Evolutionary conservation across 2,113 vertebrate species (phyloP).

Genomic region (Dicaeum eximium): DNA sequence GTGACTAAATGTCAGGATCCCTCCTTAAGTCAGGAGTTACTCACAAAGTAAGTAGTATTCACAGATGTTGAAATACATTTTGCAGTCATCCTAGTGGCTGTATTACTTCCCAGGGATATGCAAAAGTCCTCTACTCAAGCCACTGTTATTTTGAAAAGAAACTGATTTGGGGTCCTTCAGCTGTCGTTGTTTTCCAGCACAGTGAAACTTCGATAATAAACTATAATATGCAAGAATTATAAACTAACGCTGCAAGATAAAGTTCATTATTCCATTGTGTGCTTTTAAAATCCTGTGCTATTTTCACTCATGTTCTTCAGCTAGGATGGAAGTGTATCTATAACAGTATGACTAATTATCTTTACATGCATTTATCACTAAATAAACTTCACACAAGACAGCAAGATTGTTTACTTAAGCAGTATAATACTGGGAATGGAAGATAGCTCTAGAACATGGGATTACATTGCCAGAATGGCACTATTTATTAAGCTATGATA

Average conservation of each 20-base stretch:
- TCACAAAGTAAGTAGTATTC: not conserved
- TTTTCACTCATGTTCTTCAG: slow-evolving; percentile 9
- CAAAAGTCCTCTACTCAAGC: not conserved
- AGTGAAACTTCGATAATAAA: not conserved
- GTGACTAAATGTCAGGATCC: not conserved
- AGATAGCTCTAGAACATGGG: slow-evolving; percentile 76
- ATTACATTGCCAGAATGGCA: slow-evolving; percentile 74
- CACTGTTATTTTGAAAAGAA: not conserved
- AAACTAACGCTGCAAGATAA: not conserved
- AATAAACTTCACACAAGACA: slow-evolving; percentile 82
- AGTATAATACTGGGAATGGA: slow-evolving; percentile 73
- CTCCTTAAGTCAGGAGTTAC: not conserved
- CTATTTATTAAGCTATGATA: slow-evolving; percentile 84
- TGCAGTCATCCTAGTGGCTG: not conserved
- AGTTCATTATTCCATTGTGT: not conserved
- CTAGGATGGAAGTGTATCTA: slow-evolving; percentile 6
- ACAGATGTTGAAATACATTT: not conserved
- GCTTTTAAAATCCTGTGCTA: slow-evolving; percentile 42
- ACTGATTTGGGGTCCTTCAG: not conserved
- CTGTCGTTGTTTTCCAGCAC: not conserved
- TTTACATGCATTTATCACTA: slow-evolving; percentile 73
- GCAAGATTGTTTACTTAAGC: slow-evolving; percentile 81
- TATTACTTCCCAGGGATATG: not conserved
- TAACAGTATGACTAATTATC: slow-evolving; percentile 68
- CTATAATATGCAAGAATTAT: not conserved